A percentile compares a stretch with the other conserved stretches of the same genome.
phyloP scores from a whole-genome alignment of 2,113 vertebrate species.

The Diadophis punctatus region DNA sequence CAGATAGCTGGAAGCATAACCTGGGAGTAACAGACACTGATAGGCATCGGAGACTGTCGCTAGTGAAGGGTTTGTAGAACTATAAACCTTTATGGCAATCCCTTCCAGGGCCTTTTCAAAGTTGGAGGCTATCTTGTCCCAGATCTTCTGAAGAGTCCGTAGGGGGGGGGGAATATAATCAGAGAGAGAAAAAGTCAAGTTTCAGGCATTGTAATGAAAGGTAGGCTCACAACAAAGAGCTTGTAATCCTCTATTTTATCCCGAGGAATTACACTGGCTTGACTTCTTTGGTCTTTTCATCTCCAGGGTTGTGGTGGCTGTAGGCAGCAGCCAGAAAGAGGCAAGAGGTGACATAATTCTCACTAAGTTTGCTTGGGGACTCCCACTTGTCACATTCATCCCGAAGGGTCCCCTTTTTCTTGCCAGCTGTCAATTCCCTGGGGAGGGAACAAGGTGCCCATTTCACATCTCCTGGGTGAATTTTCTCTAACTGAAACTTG shows the following conservation, averaged over 20 bases:
- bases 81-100: slow-evolving; percentile 48
- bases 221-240: slow-evolving; percentile 26
- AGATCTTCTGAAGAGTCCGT: slow-evolving; percentile 38
- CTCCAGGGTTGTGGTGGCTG: not conserved
- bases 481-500: not conserved
- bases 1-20: slow-evolving; percentile 25
- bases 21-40: not conserved
- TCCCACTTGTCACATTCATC: accelerated
- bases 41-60: slow-evolving; percentile 4
- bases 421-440: not conserved
- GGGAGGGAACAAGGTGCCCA: not conserved
- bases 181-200: not conserved
- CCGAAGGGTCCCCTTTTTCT: accelerated
- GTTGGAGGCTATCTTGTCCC: slow-evolving; percentile 43
- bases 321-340: not conserved
- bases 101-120: slow-evolving; percentile 17
- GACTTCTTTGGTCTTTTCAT: slow-evolving; percentile 13
- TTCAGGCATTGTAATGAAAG: slow-evolving; percentile 9
- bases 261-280: slow-evolving; percentile 12
- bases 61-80: not conserved
- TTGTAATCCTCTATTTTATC: slow-evolving; percentile 6
- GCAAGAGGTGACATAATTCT: slow-evolving; percentile 19
- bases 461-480: not conserved
- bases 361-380: not conserved
- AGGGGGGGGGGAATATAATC: not conserved